Conservation (phyloP, 2,888 invertebrate genomes). For the Philopedon plagiatum region DNA sequence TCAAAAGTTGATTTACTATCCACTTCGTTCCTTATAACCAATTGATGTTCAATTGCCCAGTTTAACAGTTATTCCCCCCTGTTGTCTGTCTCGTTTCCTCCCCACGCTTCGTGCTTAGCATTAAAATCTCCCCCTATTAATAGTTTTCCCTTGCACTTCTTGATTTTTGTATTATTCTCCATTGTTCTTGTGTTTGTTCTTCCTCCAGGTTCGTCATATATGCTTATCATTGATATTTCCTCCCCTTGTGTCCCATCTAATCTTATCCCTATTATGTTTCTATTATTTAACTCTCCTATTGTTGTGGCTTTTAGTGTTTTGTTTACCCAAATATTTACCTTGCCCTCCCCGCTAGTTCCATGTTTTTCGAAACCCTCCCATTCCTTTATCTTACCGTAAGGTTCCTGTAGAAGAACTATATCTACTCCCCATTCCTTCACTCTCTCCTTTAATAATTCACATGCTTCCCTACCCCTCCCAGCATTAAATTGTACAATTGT, state of each 20-base stretch:
- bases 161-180: neutral
- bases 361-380: neutral
- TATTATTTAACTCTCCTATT: neutral
- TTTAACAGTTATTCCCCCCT: conserved; percentile 31
- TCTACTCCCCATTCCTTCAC: neutral
- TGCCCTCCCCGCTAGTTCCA: neutral
- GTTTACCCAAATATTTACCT: neutral
- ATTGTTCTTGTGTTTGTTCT: conserved; percentile 3
- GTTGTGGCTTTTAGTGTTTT: neutral
- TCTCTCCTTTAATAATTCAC: neutral
- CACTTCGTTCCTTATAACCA: conserved; percentile 28
- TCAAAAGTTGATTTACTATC: conserved; percentile 33
- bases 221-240: neutral
- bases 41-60: neutral
- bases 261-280: neutral
- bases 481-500: no score
- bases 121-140: conserved; percentile 50
- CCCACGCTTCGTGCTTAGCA: conserved; percentile 48
- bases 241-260: neutral
- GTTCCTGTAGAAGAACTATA: neutral
- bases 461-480: no score
- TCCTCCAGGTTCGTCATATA: conserved; percentile 41
- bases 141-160: neutral
- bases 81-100: conserved; percentile 35
- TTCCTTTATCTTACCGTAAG: neutral